Evolutionary conservation across 2,113 vertebrate genomes (phyloP), one percentile per base, ranked within the genome.

Genomic region (Calidris pugnax): DNA sequence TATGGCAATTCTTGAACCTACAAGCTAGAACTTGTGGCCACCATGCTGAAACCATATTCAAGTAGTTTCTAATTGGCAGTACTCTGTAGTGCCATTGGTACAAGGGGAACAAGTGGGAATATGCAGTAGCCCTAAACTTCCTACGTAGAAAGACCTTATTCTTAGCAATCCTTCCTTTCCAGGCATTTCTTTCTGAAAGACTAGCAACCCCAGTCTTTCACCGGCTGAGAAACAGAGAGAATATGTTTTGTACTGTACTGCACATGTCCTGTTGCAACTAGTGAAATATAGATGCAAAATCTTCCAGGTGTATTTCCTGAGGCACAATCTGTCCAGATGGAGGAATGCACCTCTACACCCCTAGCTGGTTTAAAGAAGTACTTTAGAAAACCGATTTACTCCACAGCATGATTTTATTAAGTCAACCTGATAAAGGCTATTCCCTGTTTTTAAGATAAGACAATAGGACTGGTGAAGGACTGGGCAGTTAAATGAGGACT

Each of bases 221-320:
- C 5, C 27, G 85, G 35, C 6, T 17, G 27, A 51, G 20, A 53
- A 62, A 28, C 10, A 66, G 21, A 51, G 24, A 57, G 17, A 64
- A n/a, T 41, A 45, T 11, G 9, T 63, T 75, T 55, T 64, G 19
- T n/a, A 67, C n/a, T 48, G 56, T 26, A 48, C 19, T 39, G 47
- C 69, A 55, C 10, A 12, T 10, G 7, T 75, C 35, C 67, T 79
- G n/a, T 47, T 79, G 45, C 47, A 85, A 51, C 56, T 45, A 68
- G 57, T 79, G 87, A 79, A 76, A 83, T 14, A 80, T 0, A 72
- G 50, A 35, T 37, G 45, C 22, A 84, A 69, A 62, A 71, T 60
- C n/a, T 84, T 74, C 84, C 83, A 93, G 67, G 79, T 79, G 55
- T 80, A 66, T 90, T 84, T 85, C 88, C 83, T 57, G 50, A 89